Evolutionary conservation across 2,113 vertebrate species (phyloP).

Genomic region (Pomatorhinus ruficollis): DNA sequence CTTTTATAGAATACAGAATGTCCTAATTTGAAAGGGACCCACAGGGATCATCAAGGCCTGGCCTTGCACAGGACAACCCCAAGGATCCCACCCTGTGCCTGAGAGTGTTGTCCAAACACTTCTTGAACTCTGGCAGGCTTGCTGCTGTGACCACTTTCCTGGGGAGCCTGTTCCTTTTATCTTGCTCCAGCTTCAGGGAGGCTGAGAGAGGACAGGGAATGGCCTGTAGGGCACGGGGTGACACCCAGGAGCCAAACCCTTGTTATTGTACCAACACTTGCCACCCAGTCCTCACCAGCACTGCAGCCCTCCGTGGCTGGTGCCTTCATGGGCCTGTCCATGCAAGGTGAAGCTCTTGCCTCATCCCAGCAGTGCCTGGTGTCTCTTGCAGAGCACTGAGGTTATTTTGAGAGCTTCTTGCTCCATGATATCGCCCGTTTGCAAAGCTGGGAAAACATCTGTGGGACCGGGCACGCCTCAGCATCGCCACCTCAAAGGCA

Average conservation of each 20-base stretch:
- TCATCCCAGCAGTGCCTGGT: neutral
- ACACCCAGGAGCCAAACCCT: neutral
- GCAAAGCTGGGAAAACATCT: neutral
- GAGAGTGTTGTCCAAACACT: neutral
- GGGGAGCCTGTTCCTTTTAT: neutral
- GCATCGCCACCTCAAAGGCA: rapidly evolving
- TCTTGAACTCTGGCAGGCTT: neutral
- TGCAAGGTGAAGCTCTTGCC: neutral
- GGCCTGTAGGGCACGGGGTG: neutral
- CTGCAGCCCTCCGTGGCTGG: neutral
- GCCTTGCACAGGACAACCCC: neutral
- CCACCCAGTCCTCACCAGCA: neutral
- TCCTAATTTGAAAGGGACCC: neutral
- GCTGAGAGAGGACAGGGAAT: neutral
- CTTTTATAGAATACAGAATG: neutral
- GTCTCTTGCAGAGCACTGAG: neutral
- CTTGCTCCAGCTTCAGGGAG: neutral
- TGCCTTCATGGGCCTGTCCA: neutral
- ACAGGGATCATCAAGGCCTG: neutral
- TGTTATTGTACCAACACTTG: neutral
- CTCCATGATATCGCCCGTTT: neutral
- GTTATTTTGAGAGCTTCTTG: neutral
- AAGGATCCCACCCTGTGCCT: neutral
- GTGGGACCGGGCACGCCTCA: rapidly evolving
- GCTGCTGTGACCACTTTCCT: neutral